Base-by-base conservation (phyloP, 2,113 vertebrate genomes). In the Pampusana beccarii region DNA sequence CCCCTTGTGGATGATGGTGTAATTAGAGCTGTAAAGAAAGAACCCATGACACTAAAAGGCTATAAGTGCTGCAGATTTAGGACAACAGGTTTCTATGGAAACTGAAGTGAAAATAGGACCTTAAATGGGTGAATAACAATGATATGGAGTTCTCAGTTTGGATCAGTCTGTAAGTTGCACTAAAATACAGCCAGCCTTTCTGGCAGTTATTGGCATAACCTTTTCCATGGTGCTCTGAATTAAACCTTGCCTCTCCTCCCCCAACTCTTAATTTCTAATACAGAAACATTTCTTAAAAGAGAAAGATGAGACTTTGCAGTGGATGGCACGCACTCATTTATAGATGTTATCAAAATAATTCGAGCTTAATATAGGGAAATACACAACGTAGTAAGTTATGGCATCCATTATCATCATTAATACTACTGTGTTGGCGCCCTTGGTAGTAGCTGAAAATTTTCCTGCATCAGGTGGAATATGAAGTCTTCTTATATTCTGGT, bases 11-110 rank as follows among this genome's bases (percentile, higher is more conserved):
- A 94, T 93, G 96, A 93, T 91, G 95, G 94, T 96, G 94, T 97
- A 96, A 97, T 97, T 97, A 96, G 96, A 96, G 96, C 96, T 96
- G 96, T 97, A 96, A 96, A 96, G 93, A 96, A 91, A 93, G 91
- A 96, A 91, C 77, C 74, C 93, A 96, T 96, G 96, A 96, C 96
- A 96, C 92, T 97, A 96, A 97, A 97, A 96, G 96, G 94, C 94
- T 95, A 1, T 96, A 96, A 96, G 95, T 97, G 91, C 95, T 94
- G 74, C 70, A 96, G 96, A 94, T 96, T 96, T 95, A 95, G 96
- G 96, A 97, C 96, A 96, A 97, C 93, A 92, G 83, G 96, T 97
- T 97, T 95, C 96, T 96, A 96, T 97, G 96, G 96, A 96, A 97
- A 97, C 96, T 51, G 73, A 96, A 95, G 91, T 82, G 95, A 95